These are phyloP conservation scores for Sympetrum striolatum DNA, from an alignment of 2,888 invertebrate genomes.

Conservation along the genomic window DNA sequence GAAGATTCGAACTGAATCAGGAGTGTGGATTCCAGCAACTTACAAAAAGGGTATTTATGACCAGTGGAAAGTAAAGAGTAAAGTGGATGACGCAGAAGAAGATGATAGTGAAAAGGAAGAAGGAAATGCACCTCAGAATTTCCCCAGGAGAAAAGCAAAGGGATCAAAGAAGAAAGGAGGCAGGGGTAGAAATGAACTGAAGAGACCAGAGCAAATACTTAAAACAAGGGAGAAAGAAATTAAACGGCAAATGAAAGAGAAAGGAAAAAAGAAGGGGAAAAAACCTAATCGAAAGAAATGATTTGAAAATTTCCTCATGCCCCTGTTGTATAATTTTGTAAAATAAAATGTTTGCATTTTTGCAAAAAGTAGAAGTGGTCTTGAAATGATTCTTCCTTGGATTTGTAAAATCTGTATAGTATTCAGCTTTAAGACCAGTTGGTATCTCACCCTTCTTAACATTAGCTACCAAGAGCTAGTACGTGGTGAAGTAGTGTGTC, in stretches of 20 bases:
- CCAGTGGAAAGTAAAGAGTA: slow-evolving; percentile 82
- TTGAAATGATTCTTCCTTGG: too few relatives aligned
- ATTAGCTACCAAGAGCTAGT: too few relatives aligned
- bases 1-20: slow-evolving; percentile 95
- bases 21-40: slow-evolving; percentile 90
- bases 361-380: background rate
- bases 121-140: slow-evolving; percentile 53
- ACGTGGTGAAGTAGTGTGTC: too few relatives aligned
- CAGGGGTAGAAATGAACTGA: slow-evolving; percentile 69
- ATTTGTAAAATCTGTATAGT: too few relatives aligned
- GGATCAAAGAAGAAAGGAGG: slow-evolving; percentile 78
- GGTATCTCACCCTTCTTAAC: too few relatives aligned
- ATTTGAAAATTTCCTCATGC: too few relatives aligned
- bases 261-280: slow-evolving; percentile 36
- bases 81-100: slow-evolving; percentile 59
- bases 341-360: background rate
- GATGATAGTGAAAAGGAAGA: slow-evolving; percentile 60
- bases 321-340: background rate
- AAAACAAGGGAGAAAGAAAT: slow-evolving; percentile 73
- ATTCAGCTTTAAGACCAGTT: too few relatives aligned
- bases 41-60: slow-evolving; percentile 91
- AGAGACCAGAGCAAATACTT: slow-evolving; percentile 78
- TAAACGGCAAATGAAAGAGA: slow-evolving; percentile 60
- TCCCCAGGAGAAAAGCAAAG: slow-evolving; percentile 75
- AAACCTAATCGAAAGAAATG: background rate